Evolutionary conservation across 2,797 vertebrate genomes (phyloP).

Genomic region (Sarcophilus harrisii): DNA sequence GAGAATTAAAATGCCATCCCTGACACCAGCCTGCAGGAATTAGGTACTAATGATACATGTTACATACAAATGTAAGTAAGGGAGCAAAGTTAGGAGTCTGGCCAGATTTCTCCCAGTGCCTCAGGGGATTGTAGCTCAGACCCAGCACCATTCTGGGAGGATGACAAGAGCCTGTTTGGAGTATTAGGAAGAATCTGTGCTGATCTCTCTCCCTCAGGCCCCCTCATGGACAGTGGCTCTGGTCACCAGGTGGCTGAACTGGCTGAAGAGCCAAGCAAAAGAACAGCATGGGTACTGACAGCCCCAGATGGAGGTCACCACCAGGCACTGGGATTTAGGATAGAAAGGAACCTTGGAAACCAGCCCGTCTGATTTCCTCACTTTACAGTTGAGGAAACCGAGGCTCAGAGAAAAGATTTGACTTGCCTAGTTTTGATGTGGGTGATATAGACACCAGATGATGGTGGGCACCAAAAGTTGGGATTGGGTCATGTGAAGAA

Average conservation of each 20-base stretch:
- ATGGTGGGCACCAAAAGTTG: no score
- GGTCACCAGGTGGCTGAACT: background rate
- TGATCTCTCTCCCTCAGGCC: background rate
- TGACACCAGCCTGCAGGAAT: background rate
- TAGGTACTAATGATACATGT: background rate
- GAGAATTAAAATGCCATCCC: background rate
- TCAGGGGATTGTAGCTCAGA: background rate
- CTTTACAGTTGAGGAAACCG: background rate
- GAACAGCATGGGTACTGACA: background rate
- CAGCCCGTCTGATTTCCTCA: background rate
- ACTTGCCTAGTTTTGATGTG: background rate
- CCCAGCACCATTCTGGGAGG: background rate
- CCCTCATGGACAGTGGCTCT: background rate
- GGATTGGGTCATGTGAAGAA: no score
- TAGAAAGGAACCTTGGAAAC: background rate
- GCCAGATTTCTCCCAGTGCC: background rate
- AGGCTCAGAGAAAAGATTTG: background rate
- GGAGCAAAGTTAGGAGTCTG: background rate
- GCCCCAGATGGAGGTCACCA: background rate
- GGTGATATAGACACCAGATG: no score
- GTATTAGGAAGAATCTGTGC: background rate
- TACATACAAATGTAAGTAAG: background rate
- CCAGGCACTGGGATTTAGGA: background rate
- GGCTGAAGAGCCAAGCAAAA: background rate
- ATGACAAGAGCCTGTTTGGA: background rate